These are phyloP conservation scores for Euplexia lucipara DNA, from an alignment of 2,888 invertebrate species.

Conservation along the genomic window DNA sequence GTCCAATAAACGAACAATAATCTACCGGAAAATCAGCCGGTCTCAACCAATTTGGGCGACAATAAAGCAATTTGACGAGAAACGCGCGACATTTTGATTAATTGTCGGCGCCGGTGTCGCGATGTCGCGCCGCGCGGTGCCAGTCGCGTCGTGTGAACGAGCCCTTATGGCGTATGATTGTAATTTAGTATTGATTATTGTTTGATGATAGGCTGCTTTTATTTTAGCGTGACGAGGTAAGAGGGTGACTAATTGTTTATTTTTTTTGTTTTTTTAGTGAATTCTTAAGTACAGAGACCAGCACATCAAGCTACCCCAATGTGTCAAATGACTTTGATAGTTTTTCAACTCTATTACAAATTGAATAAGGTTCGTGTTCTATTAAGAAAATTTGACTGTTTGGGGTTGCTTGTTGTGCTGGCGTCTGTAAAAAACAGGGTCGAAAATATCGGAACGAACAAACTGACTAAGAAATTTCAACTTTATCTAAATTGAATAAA, in stretches of 20 bases:
- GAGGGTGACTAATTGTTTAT: slow-evolving; percentile 1
- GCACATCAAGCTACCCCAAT: background rate
- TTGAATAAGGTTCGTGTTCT: too few species aligned
- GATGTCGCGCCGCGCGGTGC: slow-evolving; percentile 75
- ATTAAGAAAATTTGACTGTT: too few species aligned
- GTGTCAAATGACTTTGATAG: too few species aligned
- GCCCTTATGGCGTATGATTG: slow-evolving; percentile 70
- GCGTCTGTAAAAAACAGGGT: too few species aligned
- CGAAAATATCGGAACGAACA: too few species aligned
- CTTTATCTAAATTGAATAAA: too few species aligned
- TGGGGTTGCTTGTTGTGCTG: too few species aligned
- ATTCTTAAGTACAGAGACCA: background rate
- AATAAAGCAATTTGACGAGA: slow-evolving; percentile 69
- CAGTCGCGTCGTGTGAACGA: slow-evolving; percentile 72
- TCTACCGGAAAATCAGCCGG: slow-evolving; percentile 73
- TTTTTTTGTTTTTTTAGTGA: background rate
- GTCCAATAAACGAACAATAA: slow-evolving; percentile 65
- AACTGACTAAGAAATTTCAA: too few species aligned
- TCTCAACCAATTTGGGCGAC: slow-evolving; percentile 71
- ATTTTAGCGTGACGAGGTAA: slow-evolving; percentile 11
- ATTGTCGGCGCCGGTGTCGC: slow-evolving; percentile 74
- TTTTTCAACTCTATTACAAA: too few species aligned
- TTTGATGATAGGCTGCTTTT: slow-evolving; percentile 34
- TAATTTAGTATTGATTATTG: slow-evolving; percentile 49
- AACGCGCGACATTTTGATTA: slow-evolving; percentile 76